These are phyloP conservation scores for Cyrtorhinus lividipennis DNA, from an alignment of 1,140 invertebrate genomes.

Conservation along the genomic window DNA sequence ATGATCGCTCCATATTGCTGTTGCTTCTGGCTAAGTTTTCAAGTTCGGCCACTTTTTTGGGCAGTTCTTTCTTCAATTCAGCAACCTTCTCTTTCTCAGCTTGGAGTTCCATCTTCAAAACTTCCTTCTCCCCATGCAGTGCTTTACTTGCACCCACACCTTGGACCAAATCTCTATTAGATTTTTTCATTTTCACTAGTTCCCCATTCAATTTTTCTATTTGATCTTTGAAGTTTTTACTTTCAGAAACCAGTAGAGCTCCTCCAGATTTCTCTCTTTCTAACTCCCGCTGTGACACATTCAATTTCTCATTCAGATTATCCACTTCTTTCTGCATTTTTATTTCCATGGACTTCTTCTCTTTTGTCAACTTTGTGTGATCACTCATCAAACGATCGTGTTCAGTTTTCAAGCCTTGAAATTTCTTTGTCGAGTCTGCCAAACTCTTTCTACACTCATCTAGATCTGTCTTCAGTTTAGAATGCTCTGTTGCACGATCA, in stretches of 20 bases:
- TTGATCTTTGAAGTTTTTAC: neutral
- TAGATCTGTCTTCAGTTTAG: neutral
- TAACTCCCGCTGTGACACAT: neutral
- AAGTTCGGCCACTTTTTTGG: neutral
- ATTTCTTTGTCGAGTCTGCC: neutral
- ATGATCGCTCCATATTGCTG: neutral
- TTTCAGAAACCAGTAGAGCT: neutral
- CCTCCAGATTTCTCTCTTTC: neutral
- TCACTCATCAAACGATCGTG: neutral
- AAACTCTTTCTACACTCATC: neutral
- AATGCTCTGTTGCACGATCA: neutral
- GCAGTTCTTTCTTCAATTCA: neutral
- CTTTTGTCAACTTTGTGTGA: neutral
- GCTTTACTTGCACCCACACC: neutral
- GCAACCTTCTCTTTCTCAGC: neutral
- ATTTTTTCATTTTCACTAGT: neutral
- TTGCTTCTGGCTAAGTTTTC: neutral
- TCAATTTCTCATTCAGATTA: neutral
- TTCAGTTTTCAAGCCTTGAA: neutral
- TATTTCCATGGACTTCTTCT: neutral
- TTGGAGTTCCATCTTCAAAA: neutral
- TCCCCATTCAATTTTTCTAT: slow-evolving; percentile 1
- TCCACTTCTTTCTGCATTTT: neutral
- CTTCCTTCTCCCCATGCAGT: neutral
- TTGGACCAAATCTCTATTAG: neutral